Conservation (phyloP, 23 tunicate genomes). For the Phallusia fumigata region DNA sequence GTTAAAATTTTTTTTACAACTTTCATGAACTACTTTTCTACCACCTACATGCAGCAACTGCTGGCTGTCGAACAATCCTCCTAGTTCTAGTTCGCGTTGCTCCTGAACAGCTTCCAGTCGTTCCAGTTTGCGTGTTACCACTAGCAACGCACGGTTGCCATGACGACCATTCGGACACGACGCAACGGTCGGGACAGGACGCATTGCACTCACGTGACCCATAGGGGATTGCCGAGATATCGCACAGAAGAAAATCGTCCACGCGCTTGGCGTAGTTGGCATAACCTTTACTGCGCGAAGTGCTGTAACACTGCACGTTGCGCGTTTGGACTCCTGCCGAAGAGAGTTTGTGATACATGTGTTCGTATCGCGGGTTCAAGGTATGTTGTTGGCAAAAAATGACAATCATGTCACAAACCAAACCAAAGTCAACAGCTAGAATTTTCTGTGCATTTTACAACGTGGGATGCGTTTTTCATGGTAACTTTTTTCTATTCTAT, state of each 20-base stretch:
- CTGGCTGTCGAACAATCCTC: constrained; percentile 5
- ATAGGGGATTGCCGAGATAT: constrained; percentile 41
- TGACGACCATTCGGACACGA: constrained; percentile 66
- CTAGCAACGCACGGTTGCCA: constrained; percentile 42
- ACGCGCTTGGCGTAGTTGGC: constrained; percentile 29
- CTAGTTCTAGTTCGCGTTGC: constrained; percentile 18
- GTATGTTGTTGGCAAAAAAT: too few species aligned
- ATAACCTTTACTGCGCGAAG: constrained; percentile 11
- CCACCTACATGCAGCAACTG: background rate
- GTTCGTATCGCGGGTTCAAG: too few species aligned
- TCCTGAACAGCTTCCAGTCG: constrained; percentile 12
- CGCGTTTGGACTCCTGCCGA: constrained; percentile 49
- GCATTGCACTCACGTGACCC: constrained; percentile 40
- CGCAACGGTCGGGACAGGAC: constrained; percentile 67
- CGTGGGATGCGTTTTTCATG: too few species aligned
- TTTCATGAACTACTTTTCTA: background rate
- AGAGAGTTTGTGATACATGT: too few species aligned
- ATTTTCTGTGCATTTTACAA: too few species aligned
- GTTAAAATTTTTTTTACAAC: too few species aligned
- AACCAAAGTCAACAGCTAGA: too few species aligned
- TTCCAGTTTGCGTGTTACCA: background rate
- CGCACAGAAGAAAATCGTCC: constrained; percentile 44
- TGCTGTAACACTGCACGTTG: constrained; percentile 46
- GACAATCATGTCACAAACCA: too few species aligned
- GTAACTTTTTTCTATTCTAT: too few species aligned